These are phyloP conservation scores for Tachina lurida DNA, from an alignment of 2,888 invertebrate genomes.

Conservation along the genomic window DNA sequence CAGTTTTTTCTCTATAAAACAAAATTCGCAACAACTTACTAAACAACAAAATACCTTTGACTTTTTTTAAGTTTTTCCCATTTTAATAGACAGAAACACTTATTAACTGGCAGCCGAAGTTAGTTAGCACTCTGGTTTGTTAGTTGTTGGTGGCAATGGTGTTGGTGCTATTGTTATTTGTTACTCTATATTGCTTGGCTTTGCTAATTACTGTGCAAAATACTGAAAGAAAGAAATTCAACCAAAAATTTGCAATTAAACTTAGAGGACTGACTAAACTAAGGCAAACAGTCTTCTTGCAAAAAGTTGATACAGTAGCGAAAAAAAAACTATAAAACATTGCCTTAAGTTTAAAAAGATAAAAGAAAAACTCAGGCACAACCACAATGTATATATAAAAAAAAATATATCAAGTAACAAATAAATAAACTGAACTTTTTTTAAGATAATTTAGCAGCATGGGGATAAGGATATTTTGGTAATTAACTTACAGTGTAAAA, in stretches of 20 bases:
- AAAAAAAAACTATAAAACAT: constrained; percentile 47
- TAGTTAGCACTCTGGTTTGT: constrained; percentile 8
- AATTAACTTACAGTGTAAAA: constrained; percentile 27
- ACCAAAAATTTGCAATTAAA: constrained; percentile 47
- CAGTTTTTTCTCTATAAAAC: constrained; percentile 34
- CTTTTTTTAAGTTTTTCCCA: constrained; percentile 49
- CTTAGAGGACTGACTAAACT: constrained; percentile 23
- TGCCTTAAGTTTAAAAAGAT: constrained; percentile 39
- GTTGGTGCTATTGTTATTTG: constrained; percentile 61
- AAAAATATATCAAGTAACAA: not conserved
- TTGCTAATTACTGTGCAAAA: constrained; percentile 68
- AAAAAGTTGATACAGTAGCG: not conserved
- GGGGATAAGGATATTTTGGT: not conserved
- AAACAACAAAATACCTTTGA: constrained; percentile 65
- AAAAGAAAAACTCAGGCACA: not conserved
- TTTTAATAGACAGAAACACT: not conserved
- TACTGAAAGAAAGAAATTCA: not conserved
- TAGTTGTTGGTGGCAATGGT: constrained; percentile 14
- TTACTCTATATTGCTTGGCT: constrained; percentile 68
- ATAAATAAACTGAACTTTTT: not conserved
- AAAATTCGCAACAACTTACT: constrained; percentile 22
- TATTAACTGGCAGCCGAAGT: not conserved
- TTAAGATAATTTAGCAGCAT: not conserved
- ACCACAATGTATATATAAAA: too few relatives aligned
- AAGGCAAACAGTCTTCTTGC: not conserved